Evolutionary conservation across 2,113 vertebrate species (phyloP).

Genomic region (Vulpes lagopus): DNA sequence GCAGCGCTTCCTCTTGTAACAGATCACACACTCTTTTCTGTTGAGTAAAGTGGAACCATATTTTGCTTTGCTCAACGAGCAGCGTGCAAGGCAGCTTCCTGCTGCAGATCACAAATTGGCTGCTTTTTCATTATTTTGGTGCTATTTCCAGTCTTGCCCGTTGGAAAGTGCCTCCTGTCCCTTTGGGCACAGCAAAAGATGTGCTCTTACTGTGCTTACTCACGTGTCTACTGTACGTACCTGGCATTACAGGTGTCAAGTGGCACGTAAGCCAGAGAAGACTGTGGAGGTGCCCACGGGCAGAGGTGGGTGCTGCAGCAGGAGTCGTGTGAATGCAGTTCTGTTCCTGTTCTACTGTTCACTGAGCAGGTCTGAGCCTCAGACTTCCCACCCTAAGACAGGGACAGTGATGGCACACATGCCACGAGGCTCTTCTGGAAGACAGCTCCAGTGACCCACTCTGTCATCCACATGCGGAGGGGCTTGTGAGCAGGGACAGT

Average conservation of each 20-base stretch:
- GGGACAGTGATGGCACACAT: neutral
- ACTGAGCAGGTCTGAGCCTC: neutral
- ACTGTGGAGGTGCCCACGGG: neutral
- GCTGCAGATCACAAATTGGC: neutral
- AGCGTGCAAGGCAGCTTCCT: neutral
- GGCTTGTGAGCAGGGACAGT: neutral
- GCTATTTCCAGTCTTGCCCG: neutral
- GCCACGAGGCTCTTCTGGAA: neutral
- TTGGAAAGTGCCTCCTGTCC: neutral
- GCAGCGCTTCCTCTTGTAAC: neutral
- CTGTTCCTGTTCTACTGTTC: neutral
- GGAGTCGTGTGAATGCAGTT: neutral
- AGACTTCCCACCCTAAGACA: neutral
- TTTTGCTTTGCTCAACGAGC: neutral
- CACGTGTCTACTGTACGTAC: neutral
- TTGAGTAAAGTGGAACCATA: constrained; percentile 17
- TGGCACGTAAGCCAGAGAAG: neutral
- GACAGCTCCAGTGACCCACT: neutral
- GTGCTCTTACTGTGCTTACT: neutral
- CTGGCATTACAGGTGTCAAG: neutral
- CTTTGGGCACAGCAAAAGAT: neutral
- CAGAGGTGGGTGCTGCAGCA: neutral
- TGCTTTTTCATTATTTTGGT: neutral
- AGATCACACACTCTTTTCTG: neutral
- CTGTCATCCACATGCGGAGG: neutral